These are phyloP conservation scores for Ornithoptera priamus DNA, from an alignment of 2,888 invertebrate species.

Conservation along the genomic window DNA sequence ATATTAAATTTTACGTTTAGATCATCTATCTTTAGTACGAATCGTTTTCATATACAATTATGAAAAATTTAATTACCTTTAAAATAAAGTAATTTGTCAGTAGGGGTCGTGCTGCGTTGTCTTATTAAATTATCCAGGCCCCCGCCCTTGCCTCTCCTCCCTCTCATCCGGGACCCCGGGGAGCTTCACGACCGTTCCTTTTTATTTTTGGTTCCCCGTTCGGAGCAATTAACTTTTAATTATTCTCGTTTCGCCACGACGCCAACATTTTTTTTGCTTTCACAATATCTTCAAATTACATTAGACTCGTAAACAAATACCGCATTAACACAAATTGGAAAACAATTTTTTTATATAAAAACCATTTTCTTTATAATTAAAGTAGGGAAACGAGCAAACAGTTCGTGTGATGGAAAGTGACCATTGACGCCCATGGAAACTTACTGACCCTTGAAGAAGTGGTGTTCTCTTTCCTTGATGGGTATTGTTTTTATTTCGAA, in stretches of 20 bases:
- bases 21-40: background rate
- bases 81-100: slow-evolving; percentile 4
- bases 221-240: slow-evolving; percentile 24
- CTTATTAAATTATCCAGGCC: slow-evolving; percentile 8
- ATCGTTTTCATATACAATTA: background rate
- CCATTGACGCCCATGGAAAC: no score
- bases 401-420: no score
- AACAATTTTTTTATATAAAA: background rate
- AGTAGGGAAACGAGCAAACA: no score
- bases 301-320: background rate
- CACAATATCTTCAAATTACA: background rate
- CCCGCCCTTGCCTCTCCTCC: background rate
- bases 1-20: no score
- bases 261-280: background rate
- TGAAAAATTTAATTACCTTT: background rate
- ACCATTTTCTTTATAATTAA: no score
- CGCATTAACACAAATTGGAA: background rate
- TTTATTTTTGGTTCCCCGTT: slow-evolving; percentile 18
- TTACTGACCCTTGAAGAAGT: no score
- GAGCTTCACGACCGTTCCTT: slow-evolving; percentile 3
- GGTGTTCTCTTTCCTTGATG: no score
- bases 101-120: background rate
- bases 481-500: no score
- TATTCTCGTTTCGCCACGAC: slow-evolving; percentile 2
- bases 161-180: background rate